A percentile compares a stretch with the other conserved stretches of the same genome.
phyloP scores from a whole-genome alignment of 1,140 invertebrate genomes.

The Leptinotarsa lineolata region DNA sequence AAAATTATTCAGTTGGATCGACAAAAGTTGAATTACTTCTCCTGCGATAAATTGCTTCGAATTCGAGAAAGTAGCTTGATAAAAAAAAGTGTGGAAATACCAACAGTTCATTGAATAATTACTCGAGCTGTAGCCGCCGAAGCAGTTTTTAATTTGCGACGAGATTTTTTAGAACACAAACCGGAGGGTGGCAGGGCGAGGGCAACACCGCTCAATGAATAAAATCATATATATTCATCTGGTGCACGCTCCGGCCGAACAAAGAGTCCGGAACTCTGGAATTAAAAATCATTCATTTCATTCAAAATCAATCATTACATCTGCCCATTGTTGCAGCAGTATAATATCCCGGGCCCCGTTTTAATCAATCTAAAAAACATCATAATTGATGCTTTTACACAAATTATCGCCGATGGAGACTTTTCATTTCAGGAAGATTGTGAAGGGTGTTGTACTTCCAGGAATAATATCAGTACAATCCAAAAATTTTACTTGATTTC shows the following conservation, averaged over 20 bases:
- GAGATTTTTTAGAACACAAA: constrained; percentile 37
- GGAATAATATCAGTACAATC: no score
- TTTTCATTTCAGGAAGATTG: background rate
- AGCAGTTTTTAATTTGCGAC: constrained; percentile 45
- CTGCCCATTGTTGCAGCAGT: constrained; percentile 35
- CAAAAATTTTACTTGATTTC: no score
- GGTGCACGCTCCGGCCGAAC: constrained; percentile 38
- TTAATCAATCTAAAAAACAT: constrained; percentile 39
- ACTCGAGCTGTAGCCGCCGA: constrained; percentile 17
- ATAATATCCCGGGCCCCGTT: constrained; percentile 36
- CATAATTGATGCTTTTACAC: constrained; percentile 27
- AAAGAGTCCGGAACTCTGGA: constrained; percentile 40
- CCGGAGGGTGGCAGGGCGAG: constrained; percentile 32
- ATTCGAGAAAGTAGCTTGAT: background rate
- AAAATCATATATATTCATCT: constrained; percentile 49
- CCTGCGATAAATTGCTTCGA: background rate
- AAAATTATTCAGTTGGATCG: no score
- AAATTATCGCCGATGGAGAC: constrained; percentile 17
- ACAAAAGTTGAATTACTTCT: background rate
- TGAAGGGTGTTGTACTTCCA: no score
- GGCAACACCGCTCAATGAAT: constrained; percentile 49
- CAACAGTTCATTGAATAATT: constrained; percentile 25
- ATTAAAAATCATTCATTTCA: constrained; percentile 50
- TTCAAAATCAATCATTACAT: constrained; percentile 50
- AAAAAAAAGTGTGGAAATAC: constrained; percentile 10